Base-by-base conservation (phyloP, 1,140 invertebrate genomes). In the Zaprionus ghesquierei region DNA sequence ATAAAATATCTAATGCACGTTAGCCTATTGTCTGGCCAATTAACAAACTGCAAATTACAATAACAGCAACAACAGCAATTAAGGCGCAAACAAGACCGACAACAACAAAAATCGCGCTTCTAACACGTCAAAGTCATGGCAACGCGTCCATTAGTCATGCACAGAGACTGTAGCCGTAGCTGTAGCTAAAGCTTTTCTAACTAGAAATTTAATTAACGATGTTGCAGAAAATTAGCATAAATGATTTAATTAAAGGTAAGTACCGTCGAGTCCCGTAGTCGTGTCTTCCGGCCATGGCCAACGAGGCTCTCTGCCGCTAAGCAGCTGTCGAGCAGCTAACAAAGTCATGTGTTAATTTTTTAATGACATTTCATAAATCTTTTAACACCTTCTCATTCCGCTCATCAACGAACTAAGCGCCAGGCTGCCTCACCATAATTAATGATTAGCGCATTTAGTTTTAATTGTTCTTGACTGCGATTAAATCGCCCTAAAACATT, bases 231-330 rank as follows among this genome's bases (percentile, higher is more conserved):
- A 87, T 87, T 87, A 87, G 85, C 84, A 87, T 87, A 87, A 87
- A 85, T 89, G 73, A 85, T 89, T 89, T 89, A 89, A 89, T 89
- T 85, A 89, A 81, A 89, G 85, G 85, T 85, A 72, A 89, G 80
- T 72, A 77, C 65, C 66, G 54, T 27, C 31, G 50, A 44, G 50
- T 41, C 50, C 27, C 50, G 29, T 5, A 33, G 18, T 18, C 13
- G n/a, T 41, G 35, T 41, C 35, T 41, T 33, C 31, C 31, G 31
- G 31, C n/a, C 35, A 6, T 41, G 13, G n/a, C 35, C n/a, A 0
- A 15, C 35, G 5, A n/a, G n/a, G 1, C n/a, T n/a, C 35, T 41
- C n/a, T 6, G 4, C 18, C 29, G 27, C 10, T 13, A 12, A 20
- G 54, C 55, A 31, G 38, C 54, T 68, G 63, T 20, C 38, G 56